Evolutionary conservation across 2,888 invertebrate genomes (phyloP).

Genomic region (Deilephila porcellus): DNA sequence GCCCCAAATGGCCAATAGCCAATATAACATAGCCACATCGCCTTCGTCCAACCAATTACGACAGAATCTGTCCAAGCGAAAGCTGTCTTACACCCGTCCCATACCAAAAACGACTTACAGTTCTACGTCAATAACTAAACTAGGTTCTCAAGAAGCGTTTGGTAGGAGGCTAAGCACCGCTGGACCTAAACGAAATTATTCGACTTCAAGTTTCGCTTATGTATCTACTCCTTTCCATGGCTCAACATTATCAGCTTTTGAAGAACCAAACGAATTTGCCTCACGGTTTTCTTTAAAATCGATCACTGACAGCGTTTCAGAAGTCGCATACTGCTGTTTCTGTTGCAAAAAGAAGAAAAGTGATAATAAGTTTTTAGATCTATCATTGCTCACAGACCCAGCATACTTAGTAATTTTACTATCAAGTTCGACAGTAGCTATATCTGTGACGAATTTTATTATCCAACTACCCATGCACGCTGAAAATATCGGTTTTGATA

Average conservation of each 20-base stretch:
- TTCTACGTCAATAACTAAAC: slow-evolving; percentile 82
- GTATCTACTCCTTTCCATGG: slow-evolving; percentile 94
- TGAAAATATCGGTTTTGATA: slow-evolving; percentile 88
- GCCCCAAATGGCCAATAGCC: slow-evolving; percentile 52
- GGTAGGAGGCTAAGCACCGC: slow-evolving; percentile 65
- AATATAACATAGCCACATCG: slow-evolving; percentile 48
- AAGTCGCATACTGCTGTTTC: slow-evolving; percentile 75
- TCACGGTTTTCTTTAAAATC: slow-evolving; percentile 91
- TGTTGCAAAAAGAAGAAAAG: slow-evolving; percentile 72
- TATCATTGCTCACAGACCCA: slow-evolving; percentile 89
- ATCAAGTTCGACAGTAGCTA: slow-evolving; percentile 93
- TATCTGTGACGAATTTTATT: slow-evolving; percentile 95
- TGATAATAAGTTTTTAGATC: slow-evolving; percentile 89
- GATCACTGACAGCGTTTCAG: slow-evolving; percentile 84
- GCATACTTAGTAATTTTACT: slow-evolving; percentile 92
- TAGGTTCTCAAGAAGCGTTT: slow-evolving; percentile 71
- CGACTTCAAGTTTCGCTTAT: slow-evolving; percentile 93
- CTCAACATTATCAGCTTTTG: slow-evolving; percentile 90
- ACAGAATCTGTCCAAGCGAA: slow-evolving; percentile 69
- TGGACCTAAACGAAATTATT: slow-evolving; percentile 87
- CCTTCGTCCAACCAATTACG: slow-evolving; percentile 58
- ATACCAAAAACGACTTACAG: slow-evolving; percentile 78
- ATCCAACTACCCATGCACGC: slow-evolving; percentile 92
- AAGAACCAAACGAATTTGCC: slow-evolving; percentile 90
- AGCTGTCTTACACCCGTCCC: slow-evolving; percentile 66